Conservation (phyloP, 30 jellyfish, hydroid and myxozoan species). For the Chrysaora quinquecirrha region DNA sequence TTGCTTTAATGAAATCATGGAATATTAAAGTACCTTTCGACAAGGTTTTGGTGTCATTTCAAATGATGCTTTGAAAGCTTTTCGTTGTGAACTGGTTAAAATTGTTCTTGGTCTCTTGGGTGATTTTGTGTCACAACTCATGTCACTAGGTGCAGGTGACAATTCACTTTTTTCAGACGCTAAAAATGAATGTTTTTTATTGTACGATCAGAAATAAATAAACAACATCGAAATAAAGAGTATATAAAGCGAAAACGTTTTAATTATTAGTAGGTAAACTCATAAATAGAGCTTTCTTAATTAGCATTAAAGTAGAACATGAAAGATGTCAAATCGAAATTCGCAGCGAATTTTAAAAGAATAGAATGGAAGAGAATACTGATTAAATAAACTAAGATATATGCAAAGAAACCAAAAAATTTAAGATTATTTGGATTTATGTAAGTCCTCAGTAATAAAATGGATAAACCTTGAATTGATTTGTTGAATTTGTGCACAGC, state of each 20-base stretch:
- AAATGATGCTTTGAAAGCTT: slow-evolving; percentile 93
- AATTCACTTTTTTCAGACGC: slow-evolving; percentile 65
- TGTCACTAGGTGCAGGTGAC: slow-evolving; percentile 80
- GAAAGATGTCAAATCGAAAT: too few species aligned
- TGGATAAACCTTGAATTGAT: slow-evolving; percentile 42
- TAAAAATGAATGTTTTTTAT: too few species aligned
- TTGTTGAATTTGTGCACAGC: slow-evolving; percentile 24
- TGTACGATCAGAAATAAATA: too few species aligned
- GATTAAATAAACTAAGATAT: slow-evolving; percentile 41
- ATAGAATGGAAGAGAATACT: slow-evolving; percentile 1
- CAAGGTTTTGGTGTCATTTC: slow-evolving; percentile 96
- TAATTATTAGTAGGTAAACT: too few species aligned
- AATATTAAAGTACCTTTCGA: slow-evolving; percentile 88
- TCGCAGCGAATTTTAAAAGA: neutral
- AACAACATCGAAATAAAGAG: too few species aligned
- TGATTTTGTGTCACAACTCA: slow-evolving; percentile 67
- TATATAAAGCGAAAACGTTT: too few species aligned
- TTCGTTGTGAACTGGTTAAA: slow-evolving; percentile 87
- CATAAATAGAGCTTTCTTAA: too few species aligned
- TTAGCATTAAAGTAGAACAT: too few species aligned
- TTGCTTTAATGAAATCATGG: too few species aligned
- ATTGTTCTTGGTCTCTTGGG: slow-evolving; percentile 94
- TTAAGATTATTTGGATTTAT: slow-evolving; percentile 54
- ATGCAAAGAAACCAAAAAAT: slow-evolving; percentile 17
- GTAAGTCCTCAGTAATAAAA: slow-evolving; percentile 41